These are phyloP conservation scores for Paramacrobiotus metropolitanus DNA, from an alignment of 1,140 invertebrate species.

Conservation along the genomic window DNA sequence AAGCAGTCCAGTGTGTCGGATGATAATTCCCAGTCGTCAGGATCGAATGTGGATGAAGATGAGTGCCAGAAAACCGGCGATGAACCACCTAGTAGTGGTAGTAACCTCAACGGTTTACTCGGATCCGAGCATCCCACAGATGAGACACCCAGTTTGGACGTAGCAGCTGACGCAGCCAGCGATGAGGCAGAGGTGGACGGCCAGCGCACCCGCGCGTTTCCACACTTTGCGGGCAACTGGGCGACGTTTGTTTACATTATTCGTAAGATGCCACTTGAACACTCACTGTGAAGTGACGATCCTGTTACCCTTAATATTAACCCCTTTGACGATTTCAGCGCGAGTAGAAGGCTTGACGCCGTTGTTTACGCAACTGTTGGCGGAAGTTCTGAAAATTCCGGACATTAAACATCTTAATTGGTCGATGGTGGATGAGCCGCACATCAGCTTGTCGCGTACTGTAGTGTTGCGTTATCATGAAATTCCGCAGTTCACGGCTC, in stretches of 20 bases:
- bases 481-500: slow-evolving; percentile 1
- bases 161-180: neutral
- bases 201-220: neutral
- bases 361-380: neutral
- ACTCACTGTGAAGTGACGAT: neutral
- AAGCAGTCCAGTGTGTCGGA: too few relatives aligned
- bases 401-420: neutral
- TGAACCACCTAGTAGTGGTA: too few relatives aligned
- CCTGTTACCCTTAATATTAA: neutral
- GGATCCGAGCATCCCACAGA: too few relatives aligned
- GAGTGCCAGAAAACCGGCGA: too few relatives aligned
- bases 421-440: neutral
- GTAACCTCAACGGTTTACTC: too few relatives aligned
- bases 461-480: neutral
- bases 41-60: too few relatives aligned
- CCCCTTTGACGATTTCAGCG: neutral
- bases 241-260: neutral
- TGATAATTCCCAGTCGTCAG: too few relatives aligned
- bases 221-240: slow-evolving; percentile 1
- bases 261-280: neutral
- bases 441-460: slow-evolving; percentile 2
- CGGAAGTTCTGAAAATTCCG: neutral
- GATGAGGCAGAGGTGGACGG: too few relatives aligned
- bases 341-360: neutral
- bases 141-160: too few relatives aligned